A percentile compares a stretch with the other conserved stretches of the same genome.
Evolutionary conservation across 2,113 vertebrate genomes (phyloP).

Genomic region (Callipepla californica): DNA sequence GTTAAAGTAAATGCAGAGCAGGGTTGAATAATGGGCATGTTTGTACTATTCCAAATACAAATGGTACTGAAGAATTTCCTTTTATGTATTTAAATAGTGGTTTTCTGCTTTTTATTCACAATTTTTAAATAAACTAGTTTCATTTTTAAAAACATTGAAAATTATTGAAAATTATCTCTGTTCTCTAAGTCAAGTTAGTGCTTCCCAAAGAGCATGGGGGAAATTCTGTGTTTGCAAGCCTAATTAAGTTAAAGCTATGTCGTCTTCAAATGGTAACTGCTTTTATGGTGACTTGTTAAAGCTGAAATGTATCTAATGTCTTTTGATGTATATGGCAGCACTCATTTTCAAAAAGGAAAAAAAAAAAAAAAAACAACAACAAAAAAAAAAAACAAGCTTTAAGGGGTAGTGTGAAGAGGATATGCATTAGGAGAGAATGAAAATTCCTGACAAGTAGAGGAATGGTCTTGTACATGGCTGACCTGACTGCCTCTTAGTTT

Average conservation of each 20-base stretch:
- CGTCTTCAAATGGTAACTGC: not conserved
- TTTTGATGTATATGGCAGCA: not conserved
- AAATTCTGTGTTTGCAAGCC: not conserved
- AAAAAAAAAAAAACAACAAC: not conserved
- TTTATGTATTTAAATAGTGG: not conserved
- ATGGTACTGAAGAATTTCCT: not conserved
- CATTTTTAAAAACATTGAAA: not conserved
- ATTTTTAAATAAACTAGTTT: not conserved
- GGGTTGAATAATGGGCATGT: not conserved
- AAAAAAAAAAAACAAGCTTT: too few relatives aligned
- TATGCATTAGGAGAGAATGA: not conserved
- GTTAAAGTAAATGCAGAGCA: not conserved
- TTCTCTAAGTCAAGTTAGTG: not conserved
- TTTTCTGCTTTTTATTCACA: not conserved
- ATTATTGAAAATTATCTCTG: not conserved
- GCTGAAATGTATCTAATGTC: not conserved
- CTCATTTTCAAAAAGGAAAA: not conserved
- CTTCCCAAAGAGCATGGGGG: not conserved
- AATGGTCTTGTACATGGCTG: not conserved
- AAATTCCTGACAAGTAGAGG: not conserved
- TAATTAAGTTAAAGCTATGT: not conserved
- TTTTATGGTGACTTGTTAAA: not conserved
- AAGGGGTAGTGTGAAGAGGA: not conserved
- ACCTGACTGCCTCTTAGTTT: not conserved
- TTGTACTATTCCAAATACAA: not conserved